phyloP scores from a whole-genome alignment of 2,797 vertebrate species.

The Apogon hyalosoma region DNA sequence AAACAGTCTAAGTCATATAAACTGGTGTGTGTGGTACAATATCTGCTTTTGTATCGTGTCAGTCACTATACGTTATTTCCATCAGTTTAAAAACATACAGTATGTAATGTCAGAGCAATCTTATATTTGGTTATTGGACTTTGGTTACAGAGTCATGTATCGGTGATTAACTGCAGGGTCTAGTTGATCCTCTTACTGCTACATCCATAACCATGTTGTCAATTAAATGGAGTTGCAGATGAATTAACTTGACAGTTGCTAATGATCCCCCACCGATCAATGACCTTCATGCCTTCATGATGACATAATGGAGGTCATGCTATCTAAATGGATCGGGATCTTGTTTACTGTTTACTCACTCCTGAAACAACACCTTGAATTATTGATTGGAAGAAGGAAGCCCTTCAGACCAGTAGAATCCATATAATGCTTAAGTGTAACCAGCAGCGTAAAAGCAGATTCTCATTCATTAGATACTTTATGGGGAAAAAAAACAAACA shows the following conservation, averaged over 20 bases:
- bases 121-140: slow-evolving; percentile 10
- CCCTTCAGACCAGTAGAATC: slow-evolving; percentile 46
- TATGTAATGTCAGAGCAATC: neutral
- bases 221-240: slow-evolving; percentile 45
- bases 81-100: slow-evolving; percentile 13
- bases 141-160: slow-evolving; percentile 35
- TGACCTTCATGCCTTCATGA: slow-evolving; percentile 62
- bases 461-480: slow-evolving; percentile 12
- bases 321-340: slow-evolving; percentile 62
- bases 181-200: slow-evolving; percentile 40
- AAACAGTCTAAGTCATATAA: slow-evolving; percentile 31
- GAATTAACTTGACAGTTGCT: slow-evolving; percentile 49
- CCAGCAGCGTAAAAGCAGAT: neutral
- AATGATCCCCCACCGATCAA: slow-evolving; percentile 66
- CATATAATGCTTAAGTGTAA: slow-evolving; percentile 22
- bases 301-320: slow-evolving; percentile 72
- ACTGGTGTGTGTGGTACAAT: slow-evolving; percentile 14
- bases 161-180: slow-evolving; percentile 26
- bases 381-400: slow-evolving; percentile 62
- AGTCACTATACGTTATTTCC: neutral
- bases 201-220: slow-evolving; percentile 27
- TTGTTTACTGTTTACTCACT: slow-evolving; percentile 69
- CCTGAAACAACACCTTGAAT: slow-evolving; percentile 70
- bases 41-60: slow-evolving; percentile 9
- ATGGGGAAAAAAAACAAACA: neutral